phyloP scores from a whole-genome alignment of 2,888 invertebrate species.

The Tenthredo amoena region DNA sequence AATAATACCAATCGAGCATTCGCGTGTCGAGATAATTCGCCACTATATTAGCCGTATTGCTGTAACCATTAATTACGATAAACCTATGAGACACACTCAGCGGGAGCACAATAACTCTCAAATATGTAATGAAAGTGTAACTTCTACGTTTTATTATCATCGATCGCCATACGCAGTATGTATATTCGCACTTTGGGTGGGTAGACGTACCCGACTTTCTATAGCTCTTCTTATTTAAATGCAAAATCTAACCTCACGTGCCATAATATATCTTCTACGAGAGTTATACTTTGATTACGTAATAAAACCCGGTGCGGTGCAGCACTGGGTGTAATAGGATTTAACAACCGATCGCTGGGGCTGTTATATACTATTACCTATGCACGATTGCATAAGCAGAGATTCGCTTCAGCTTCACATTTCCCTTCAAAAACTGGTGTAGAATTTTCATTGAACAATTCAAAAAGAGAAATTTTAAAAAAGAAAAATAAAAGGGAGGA shows the following conservation, averaged over 20 bases:
- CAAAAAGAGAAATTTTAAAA: neutral
- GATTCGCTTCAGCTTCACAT: neutral
- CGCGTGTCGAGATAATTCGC: neutral
- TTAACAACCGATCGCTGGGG: neutral
- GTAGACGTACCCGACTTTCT: too few species aligned
- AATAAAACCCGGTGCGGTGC: conserved; percentile 2
- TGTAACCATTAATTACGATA: neutral
- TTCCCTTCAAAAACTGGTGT: too few species aligned
- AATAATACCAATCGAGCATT: neutral
- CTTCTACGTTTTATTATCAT: too few species aligned
- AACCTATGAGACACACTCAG: neutral
- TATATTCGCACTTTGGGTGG: too few species aligned
- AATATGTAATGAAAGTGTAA: too few species aligned
- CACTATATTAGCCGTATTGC: neutral
- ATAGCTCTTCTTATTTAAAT: neutral
- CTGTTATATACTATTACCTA: neutral
- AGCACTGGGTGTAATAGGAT: neutral
- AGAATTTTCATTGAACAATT: neutral
- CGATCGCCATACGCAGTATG: too few species aligned
- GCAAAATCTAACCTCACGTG: neutral
- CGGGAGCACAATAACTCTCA: too few species aligned
- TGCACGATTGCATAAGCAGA: neutral
- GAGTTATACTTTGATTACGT: neutral
- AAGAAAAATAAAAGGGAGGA: too few species aligned
- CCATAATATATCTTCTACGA: neutral